Evolutionary conservation across 1,140 invertebrate genomes (phyloP), one percentile per base, ranked within the genome.

Genomic region (Reticulitermes speratus): DNA sequence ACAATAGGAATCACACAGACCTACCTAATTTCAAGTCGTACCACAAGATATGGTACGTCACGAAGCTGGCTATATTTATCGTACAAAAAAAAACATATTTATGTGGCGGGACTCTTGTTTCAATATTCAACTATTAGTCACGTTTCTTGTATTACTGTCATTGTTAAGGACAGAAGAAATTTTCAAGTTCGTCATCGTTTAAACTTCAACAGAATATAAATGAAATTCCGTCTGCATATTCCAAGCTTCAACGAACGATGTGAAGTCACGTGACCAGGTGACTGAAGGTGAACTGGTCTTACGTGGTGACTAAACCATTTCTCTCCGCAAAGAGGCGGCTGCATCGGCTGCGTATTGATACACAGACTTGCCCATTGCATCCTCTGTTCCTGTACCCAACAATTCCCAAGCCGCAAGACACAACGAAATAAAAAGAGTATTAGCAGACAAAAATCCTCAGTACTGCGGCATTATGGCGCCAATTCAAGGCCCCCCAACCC

Each of bases 111-210:
- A n/a, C n/a, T n/a, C 0, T 30, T 30, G 25, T 75, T 75, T 30
- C 14, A 14, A n/a, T n/a, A 75, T 30, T n/a, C 25, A 75, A 75
- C 7, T 30, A 75, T 75, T 75, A 75, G 3, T 55, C 19, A 21
- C 19, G 52, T 75, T 75, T 30, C n/a, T n/a, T 75, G 3, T 75
- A 30, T 30, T 75, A 30, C 2, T 30, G 65, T 30, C 16, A 75
- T 75, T 75, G n/a, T 6, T 75, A 75, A 30, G 65, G 65, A 30
- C n/a, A 75, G 65, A 75, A 75, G 7, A 30, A 30, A 25, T 75
- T 75, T 75, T 75, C 65, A 30, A 75, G 65, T 75, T 75, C n/a
- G 65, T 30, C 65, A 55, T 55, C 52, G n/a, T 75, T 75, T n/a
- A 75, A 75, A 30, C 65, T 30, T 75, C 65, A 75, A 75, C 65